phyloP scores from a whole-genome alignment of 1,140 invertebrate species.

The Leptinotarsa undecemlineata region DNA sequence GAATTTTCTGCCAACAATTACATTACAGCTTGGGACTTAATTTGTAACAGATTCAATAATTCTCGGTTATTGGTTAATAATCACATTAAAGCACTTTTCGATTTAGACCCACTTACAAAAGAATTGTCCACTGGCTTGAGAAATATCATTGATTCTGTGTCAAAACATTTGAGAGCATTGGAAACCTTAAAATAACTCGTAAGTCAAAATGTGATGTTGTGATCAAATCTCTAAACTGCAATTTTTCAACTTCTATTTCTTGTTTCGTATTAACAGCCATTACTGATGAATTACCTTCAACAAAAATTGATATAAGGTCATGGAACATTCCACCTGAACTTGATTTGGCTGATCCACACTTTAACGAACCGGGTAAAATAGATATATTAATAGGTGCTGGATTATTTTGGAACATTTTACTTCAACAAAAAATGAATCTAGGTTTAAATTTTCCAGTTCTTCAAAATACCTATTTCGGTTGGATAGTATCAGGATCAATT shows the following conservation, averaged over 20 bases:
- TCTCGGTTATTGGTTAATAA: background rate
- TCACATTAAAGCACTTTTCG: background rate
- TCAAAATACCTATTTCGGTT: conserved; percentile 30
- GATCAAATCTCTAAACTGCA: too few species aligned
- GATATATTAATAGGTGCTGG: conserved; percentile 25
- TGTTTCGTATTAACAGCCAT: too few species aligned
- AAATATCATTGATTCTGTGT: too few species aligned
- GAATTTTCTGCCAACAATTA: background rate
- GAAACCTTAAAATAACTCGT: too few species aligned
- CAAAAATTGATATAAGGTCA: too few species aligned
- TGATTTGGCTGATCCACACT: conserved; percentile 37
- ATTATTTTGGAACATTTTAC: conserved; percentile 23
- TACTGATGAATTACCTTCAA: too few species aligned
- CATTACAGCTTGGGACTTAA: background rate
- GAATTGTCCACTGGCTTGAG: background rate
- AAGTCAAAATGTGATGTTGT: too few species aligned
- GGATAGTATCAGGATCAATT: conserved; percentile 20
- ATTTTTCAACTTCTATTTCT: too few species aligned
- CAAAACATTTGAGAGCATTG: too few species aligned
- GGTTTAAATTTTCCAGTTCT: background rate
- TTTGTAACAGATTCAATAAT: background rate
- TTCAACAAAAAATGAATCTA: too few species aligned
- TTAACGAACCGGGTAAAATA: conserved; percentile 23
- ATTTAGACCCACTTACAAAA: background rate
- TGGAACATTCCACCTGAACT: conserved; percentile 13